Evolutionary conservation across 2,113 vertebrate genomes (phyloP).

Genomic region (Sturnus vulgaris): DNA sequence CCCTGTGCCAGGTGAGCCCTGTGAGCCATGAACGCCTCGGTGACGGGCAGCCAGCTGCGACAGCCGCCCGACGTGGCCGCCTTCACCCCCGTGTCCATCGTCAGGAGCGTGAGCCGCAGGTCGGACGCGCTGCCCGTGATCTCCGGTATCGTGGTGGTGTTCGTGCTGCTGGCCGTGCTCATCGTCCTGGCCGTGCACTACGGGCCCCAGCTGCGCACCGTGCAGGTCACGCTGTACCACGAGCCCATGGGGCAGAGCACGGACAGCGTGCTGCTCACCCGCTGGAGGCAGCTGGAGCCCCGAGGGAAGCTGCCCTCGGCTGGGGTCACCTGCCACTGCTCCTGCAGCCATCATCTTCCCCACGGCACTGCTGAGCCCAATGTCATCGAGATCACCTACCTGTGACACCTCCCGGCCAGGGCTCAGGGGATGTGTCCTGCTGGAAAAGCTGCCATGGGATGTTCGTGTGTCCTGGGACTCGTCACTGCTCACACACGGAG

Average conservation of each 20-base stretch:
- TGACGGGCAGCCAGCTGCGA: not conserved
- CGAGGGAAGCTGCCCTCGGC: not conserved
- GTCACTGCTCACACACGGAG: accelerated
- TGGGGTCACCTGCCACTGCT: not conserved
- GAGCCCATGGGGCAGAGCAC: constrained; percentile 38
- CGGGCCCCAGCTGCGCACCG: constrained; percentile 56
- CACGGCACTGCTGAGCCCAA: not conserved
- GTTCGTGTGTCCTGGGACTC: not conserved
- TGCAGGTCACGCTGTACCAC: constrained; percentile 43
- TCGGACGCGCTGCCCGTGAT: constrained; percentile 60
- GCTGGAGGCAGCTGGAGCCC: constrained; percentile 49
- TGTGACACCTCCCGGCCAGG: not conserved
- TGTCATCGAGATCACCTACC: constrained; percentile 65
- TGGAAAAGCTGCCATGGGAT: not conserved
- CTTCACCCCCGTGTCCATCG: not conserved
- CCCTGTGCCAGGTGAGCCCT: not conserved
- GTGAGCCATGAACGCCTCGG: constrained; percentile 47
- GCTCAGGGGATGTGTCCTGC: accelerated
- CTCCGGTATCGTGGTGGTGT: constrained; percentile 19
- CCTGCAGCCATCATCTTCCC: not conserved
- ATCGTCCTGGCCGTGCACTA: constrained; percentile 67
- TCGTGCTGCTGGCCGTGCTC: constrained; percentile 70
- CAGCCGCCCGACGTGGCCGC: not conserved
- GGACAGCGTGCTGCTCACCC: constrained; percentile 54
- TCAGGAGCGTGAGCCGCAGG: not conserved